phyloP scores from a whole-genome alignment of 2,888 invertebrate genomes.

The Cheilosia grossa region DNA sequence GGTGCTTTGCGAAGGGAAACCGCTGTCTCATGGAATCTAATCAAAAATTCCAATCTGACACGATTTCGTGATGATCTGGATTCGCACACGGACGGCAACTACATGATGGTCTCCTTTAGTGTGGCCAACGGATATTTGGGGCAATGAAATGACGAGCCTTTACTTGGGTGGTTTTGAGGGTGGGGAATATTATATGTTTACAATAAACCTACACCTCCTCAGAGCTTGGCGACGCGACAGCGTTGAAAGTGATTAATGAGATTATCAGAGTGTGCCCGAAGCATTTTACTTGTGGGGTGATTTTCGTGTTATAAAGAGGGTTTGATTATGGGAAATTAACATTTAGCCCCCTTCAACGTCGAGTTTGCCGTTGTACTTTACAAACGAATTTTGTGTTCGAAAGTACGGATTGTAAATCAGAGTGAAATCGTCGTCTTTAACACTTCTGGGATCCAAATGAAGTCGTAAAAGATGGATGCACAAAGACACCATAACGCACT shows the following conservation, averaged over 20 bases:
- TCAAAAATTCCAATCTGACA: constrained; percentile 34
- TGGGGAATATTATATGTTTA: constrained; percentile 19
- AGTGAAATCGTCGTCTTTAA: neutral
- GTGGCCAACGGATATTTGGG: constrained; percentile 43
- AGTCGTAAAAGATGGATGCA: neutral
- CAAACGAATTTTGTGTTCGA: neutral
- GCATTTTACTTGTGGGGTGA: neutral
- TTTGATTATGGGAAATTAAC: neutral
- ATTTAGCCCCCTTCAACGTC: neutral
- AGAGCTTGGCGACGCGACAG: constrained; percentile 31
- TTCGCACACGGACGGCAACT: constrained; percentile 8
- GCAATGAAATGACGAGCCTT: constrained; percentile 4
- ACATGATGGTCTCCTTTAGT: constrained; percentile 19
- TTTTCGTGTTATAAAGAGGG: neutral
- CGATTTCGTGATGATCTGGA: constrained; percentile 24
- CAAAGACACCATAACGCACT: neutral
- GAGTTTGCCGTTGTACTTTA: neutral
- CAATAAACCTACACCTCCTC: constrained; percentile 22
- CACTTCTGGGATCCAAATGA: neutral
- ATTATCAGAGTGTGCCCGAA: neutral
- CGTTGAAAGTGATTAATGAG: constrained; percentile 46
- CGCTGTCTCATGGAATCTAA: constrained; percentile 29
- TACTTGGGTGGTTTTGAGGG: neutral
- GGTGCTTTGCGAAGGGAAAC: too few relatives aligned
- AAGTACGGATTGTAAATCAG: neutral